A percentile compares a stretch with the other conserved stretches of the same genome.
These are phyloP conservation scores for Amphiprion ocellaris DNA, from an alignment of 2,113 vertebrate genomes.

Conservation along the genomic window DNA sequence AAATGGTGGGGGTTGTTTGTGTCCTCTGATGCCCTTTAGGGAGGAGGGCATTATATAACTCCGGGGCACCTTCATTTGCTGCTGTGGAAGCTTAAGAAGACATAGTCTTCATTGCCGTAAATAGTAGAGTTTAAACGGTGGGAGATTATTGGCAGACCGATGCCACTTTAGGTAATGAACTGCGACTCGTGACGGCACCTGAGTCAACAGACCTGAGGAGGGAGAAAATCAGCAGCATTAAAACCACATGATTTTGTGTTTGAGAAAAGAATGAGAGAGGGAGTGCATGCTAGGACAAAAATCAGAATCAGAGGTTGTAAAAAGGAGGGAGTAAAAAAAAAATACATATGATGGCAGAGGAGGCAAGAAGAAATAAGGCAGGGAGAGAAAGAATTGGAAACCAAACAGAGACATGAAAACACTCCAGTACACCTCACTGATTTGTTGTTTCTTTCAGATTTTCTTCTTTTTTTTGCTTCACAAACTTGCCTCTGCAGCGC, in stretches of 20 bases:
- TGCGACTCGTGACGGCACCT: not conserved
- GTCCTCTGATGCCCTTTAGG: conserved; percentile 47
- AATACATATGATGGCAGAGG: not conserved
- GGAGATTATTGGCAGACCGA: not conserved
- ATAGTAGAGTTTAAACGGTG: conserved; percentile 9
- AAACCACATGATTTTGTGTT: conserved; percentile 12
- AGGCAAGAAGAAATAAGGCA: not conserved
- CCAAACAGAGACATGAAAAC: conserved; percentile 5
- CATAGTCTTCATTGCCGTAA: conserved; percentile 5
- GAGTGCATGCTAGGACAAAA: not conserved
- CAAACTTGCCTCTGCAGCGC: not conserved
- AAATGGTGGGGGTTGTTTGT: conserved; percentile 42
- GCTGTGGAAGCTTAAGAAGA: conserved; percentile 20
- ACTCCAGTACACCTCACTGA: not conserved
- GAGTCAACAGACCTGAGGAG: conserved; percentile 7
- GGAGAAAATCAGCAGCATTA: conserved; percentile 18
- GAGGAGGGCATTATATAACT: conserved; percentile 15
- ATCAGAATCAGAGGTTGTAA: not conserved
- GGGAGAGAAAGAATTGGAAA: not conserved
- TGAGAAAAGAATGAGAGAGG: not conserved
- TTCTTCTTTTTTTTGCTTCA: not conserved
- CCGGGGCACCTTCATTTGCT: conserved; percentile 12
- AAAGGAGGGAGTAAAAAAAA: not conserved
- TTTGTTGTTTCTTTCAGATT: not conserved
- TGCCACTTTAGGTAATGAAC: conserved; percentile 19